Evolutionary conservation across 2,888 invertebrate species (phyloP).

Genomic region (Dryobota labecula): DNA sequence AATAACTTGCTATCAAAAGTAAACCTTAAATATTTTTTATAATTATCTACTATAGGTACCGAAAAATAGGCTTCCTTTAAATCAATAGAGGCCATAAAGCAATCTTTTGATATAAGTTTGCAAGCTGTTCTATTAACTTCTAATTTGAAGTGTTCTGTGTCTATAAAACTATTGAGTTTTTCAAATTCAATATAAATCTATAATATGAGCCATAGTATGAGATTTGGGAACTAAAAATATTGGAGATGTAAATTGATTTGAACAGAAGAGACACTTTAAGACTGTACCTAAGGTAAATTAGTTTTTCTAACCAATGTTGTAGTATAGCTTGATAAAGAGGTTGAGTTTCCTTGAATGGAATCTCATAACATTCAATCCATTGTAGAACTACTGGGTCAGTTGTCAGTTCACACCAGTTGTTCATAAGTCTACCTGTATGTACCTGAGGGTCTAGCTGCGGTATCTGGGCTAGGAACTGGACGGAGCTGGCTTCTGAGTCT

Average conservation of each 20-base stretch:
- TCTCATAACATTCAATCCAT: slow-evolving; percentile 9
- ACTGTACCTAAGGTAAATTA: slow-evolving; percentile 3
- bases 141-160: slow-evolving; percentile 3
- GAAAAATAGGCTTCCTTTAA: neutral
- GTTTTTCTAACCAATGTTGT: slow-evolving; percentile 16
- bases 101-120: neutral
- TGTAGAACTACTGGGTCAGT: slow-evolving; percentile 6
- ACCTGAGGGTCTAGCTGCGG: slow-evolving; percentile 10
- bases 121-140: neutral
- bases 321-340: neutral
- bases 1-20: neutral
- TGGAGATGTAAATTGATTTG: slow-evolving; percentile 10
- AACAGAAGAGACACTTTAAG: neutral
- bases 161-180: slow-evolving; percentile 1
- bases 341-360: slow-evolving; percentile 12
- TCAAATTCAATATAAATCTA: slow-evolving; percentile 8
- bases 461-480: neutral
- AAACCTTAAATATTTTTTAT: neutral
- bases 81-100: neutral
- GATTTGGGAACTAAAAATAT: too few relatives aligned
- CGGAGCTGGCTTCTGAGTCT: slow-evolving; percentile 14
- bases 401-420: slow-evolving; percentile 10
- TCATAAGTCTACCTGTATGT: slow-evolving; percentile 8
- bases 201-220: neutral
- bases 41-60: neutral